These are phyloP conservation scores for Limonius californicus DNA, from an alignment of 1,140 invertebrate species.

Conservation along the genomic window DNA sequence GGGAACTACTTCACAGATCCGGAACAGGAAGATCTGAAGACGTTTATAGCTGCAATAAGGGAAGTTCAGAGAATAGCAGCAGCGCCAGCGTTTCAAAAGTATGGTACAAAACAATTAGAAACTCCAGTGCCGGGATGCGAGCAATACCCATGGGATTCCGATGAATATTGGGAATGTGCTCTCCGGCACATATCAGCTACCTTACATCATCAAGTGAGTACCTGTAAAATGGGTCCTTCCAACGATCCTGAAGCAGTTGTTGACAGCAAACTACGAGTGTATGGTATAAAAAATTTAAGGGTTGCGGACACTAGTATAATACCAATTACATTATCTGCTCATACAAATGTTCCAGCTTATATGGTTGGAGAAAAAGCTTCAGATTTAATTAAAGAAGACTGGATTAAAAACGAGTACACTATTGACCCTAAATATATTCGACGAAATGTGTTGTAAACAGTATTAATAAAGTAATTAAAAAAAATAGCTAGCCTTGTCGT, in stretches of 20 bases:
- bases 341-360: slow-evolving; percentile 67
- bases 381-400: slow-evolving; percentile 69
- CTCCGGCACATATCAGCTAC: slow-evolving; percentile 51
- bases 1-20: slow-evolving; percentile 58
- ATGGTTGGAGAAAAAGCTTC: slow-evolving; percentile 88
- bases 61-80: slow-evolving; percentile 35
- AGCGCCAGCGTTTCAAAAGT: slow-evolving; percentile 43
- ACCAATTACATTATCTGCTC: slow-evolving; percentile 65
- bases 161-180: slow-evolving; percentile 37
- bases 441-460: no score
- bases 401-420: slow-evolving; percentile 37
- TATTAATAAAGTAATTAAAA: no score
- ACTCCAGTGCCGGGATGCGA: slow-evolving; percentile 57
- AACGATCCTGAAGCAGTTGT: slow-evolving; percentile 56
- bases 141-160: slow-evolving; percentile 31
- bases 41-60: slow-evolving; percentile 42
- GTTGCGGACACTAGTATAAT: slow-evolving; percentile 76
- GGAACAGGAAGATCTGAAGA: slow-evolving; percentile 43
- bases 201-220: slow-evolving; percentile 55
- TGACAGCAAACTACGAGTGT: slow-evolving; percentile 53
- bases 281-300: slow-evolving; percentile 54
- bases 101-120: slow-evolving; percentile 44
- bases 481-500: no score
- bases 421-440: not conserved
- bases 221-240: slow-evolving; percentile 61